phyloP scores from a whole-genome alignment of 2,797 vertebrate species.

The Enteromius argenteus region DNA sequence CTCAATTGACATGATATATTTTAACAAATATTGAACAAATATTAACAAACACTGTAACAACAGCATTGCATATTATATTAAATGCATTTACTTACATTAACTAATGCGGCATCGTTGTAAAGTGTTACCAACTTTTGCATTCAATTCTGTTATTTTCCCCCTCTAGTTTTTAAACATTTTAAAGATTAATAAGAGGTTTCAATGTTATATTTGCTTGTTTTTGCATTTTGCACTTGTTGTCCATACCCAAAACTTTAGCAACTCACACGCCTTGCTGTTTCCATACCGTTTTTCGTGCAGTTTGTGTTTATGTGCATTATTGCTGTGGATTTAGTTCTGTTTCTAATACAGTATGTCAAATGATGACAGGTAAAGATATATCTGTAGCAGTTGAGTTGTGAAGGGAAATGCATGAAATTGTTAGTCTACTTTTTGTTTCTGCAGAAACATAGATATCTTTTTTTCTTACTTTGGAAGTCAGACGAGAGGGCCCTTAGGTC shows the following conservation, averaged over 20 bases:
- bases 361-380: background rate
- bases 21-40: too few species aligned
- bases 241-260: background rate
- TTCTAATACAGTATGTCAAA: background rate
- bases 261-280: background rate
- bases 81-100: background rate
- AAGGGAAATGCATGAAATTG: background rate
- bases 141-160: background rate
- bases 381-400: background rate
- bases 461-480: background rate
- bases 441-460: background rate
- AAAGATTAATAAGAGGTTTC: too few species aligned
- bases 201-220: background rate
- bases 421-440: background rate
- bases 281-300: background rate
- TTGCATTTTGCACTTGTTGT: background rate
- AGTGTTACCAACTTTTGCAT: background rate
- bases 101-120: background rate
- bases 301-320: background rate
- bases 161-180: background rate
- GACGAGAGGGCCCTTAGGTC: background rate
- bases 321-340: background rate
- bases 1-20: background rate
- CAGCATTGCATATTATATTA: background rate
- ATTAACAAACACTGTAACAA: background rate